These are phyloP conservation scores for Pogonophryne albipinna DNA, from an alignment of 2,797 vertebrate species.

Conservation along the genomic window DNA sequence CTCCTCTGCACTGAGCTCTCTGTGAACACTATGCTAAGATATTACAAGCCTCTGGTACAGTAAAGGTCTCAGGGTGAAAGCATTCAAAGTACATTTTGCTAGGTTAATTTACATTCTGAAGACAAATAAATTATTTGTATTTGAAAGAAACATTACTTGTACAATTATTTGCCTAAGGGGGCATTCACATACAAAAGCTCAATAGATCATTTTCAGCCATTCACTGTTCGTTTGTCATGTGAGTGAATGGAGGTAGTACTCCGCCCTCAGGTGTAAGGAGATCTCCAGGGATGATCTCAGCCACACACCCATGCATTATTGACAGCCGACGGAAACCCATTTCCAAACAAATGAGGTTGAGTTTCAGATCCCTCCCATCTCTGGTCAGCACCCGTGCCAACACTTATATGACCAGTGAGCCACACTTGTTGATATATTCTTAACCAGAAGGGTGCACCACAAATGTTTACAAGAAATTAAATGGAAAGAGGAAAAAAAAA, in stretches of 20 bases:
- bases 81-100: neutral
- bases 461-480: neutral
- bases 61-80: neutral
- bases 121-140: neutral
- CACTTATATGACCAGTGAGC: neutral
- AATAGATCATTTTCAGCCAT: neutral
- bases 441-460: neutral
- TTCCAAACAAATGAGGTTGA: constrained; percentile 63
- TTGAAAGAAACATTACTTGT: neutral
- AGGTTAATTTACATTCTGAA: neutral
- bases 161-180: neutral
- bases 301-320: constrained; percentile 76
- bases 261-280: constrained; percentile 53
- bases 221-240: constrained; percentile 28
- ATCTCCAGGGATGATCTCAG: constrained; percentile 64
- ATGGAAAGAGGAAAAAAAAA: too few species aligned
- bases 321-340: constrained; percentile 55
- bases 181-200: neutral
- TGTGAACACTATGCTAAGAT: neutral
- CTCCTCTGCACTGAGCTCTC: neutral
- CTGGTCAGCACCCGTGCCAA: neutral
- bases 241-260: constrained; percentile 56
- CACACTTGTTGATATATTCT: neutral
- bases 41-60: neutral
- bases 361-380: constrained; percentile 45